Percentiles rank a stretch among this genome's conserved stretches.
These are phyloP conservation scores for Apostichopus parvimensis DNA, from an alignment of 35 echinoderm and acorn worm species.

Conservation along the genomic window DNA sequence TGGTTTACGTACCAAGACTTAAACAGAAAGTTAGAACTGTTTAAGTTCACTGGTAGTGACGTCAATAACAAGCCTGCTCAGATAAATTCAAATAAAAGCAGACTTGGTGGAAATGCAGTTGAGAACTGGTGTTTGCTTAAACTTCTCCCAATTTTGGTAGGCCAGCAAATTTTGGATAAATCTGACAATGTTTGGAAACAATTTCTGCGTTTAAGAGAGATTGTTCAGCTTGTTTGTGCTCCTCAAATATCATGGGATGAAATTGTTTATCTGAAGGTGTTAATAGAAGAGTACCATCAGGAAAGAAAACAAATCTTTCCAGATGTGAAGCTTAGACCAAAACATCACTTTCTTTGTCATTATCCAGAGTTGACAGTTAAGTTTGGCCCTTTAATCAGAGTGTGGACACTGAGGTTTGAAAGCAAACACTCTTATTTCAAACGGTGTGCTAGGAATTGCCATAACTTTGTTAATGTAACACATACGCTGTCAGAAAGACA, in stretches of 20 bases:
- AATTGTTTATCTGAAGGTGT: background rate
- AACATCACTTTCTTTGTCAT: slow-evolving; percentile 67
- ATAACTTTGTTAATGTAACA: slow-evolving; percentile 64
- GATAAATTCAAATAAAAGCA: slow-evolving; percentile 29
- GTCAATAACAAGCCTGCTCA: slow-evolving; percentile 50
- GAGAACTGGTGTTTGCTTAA: slow-evolving; percentile 67
- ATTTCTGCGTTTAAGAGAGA: slow-evolving; percentile 48
- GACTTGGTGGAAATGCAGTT: slow-evolving; percentile 73
- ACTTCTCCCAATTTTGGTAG: slow-evolving; percentile 63
- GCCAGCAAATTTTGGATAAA: slow-evolving; percentile 37
- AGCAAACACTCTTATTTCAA: slow-evolving; percentile 78
- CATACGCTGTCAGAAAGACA: background rate
- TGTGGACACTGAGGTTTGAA: slow-evolving; percentile 70
- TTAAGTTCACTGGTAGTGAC: slow-evolving; percentile 63
- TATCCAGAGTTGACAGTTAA: slow-evolving; percentile 63
- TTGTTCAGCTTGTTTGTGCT: slow-evolving; percentile 64
- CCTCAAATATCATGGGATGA: slow-evolving; percentile 34
- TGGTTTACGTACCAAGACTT: slow-evolving; percentile 55
- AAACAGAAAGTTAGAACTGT: slow-evolving; percentile 53
- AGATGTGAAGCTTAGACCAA: slow-evolving; percentile 48
- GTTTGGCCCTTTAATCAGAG: slow-evolving; percentile 69
- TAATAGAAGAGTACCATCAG: slow-evolving; percentile 62
- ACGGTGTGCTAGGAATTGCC: slow-evolving; percentile 12
- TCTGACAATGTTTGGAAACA: slow-evolving; percentile 52
- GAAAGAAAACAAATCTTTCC: slow-evolving; percentile 47